A percentile compares a stretch with the other conserved stretches of the same genome.
These are phyloP conservation scores for Adelphocoris suturalis DNA, from an alignment of 2,888 invertebrate genomes.

Conservation along the genomic window DNA sequence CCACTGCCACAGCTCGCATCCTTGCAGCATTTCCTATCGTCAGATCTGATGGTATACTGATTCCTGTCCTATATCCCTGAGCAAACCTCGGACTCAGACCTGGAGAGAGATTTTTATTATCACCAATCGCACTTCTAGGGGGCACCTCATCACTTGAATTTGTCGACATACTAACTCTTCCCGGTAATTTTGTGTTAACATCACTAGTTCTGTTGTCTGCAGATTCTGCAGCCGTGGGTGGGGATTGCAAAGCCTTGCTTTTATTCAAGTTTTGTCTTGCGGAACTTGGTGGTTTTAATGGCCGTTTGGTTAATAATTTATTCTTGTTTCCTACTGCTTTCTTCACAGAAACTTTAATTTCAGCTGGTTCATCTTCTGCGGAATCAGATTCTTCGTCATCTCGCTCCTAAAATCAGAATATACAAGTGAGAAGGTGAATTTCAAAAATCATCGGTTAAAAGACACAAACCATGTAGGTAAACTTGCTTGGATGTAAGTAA, in stretches of 20 bases:
- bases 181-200: background rate
- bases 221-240: background rate
- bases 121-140: background rate
- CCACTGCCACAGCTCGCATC: slow-evolving; percentile 26
- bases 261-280: background rate
- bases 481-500: no score
- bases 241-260: background rate
- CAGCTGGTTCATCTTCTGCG: background rate
- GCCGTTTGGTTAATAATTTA: background rate
- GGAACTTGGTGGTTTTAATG: background rate
- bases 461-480: no score
- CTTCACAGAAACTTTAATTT: slow-evolving; percentile 62
- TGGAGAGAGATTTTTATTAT: background rate
- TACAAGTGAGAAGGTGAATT: no score
- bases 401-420: background rate
- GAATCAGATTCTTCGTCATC: slow-evolving; percentile 45
- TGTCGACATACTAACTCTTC: background rate
- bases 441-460: no score
- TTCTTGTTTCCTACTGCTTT: background rate
- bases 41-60: slow-evolving; percentile 58
- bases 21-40: slow-evolving; percentile 57
- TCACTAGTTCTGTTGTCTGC: background rate
- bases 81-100: slow-evolving; percentile 17
- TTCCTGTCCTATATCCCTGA: slow-evolving; percentile 13
- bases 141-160: slow-evolving; percentile 17